These are phyloP conservation scores for Dasyurus viverrinus DNA, from an alignment of 2,113 vertebrate species.

Conservation along the genomic window DNA sequence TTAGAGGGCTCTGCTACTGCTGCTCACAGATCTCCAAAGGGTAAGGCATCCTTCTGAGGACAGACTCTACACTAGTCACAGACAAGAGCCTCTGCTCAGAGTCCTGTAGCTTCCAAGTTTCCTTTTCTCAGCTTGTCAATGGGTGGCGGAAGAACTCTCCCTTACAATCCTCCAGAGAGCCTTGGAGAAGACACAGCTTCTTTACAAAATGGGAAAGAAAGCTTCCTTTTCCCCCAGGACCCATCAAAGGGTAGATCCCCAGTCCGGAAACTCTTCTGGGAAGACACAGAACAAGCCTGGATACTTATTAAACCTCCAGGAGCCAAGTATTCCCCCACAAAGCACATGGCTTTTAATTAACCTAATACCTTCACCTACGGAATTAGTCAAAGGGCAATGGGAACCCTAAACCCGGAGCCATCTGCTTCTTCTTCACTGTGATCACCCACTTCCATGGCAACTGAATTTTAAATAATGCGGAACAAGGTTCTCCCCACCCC, in stretches of 20 bases:
- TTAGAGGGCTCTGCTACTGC: neutral
- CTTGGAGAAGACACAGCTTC: neutral
- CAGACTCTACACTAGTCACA: neutral
- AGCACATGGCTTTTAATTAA: constrained; percentile 88
- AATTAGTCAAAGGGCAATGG: constrained; percentile 37
- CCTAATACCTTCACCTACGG: constrained; percentile 85
- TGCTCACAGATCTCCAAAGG: neutral
- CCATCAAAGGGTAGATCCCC: neutral
- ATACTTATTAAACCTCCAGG: constrained; percentile 1
- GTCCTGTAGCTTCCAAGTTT: neutral
- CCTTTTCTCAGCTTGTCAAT: neutral
- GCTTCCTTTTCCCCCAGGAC: neutral
- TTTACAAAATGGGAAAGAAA: neutral
- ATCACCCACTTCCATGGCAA: constrained; percentile 81
- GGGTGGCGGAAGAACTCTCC: neutral
- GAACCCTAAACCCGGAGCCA: constrained; percentile 78
- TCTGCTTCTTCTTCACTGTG: constrained; percentile 83
- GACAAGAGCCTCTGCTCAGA: neutral
- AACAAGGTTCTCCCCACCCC: neutral
- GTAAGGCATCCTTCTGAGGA: neutral
- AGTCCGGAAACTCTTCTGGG: neutral
- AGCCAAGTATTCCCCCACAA: constrained; percentile 56
- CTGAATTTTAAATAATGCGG: constrained; percentile 83
- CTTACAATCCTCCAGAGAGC: neutral
- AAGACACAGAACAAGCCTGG: neutral